These are phyloP conservation scores for Heteractis magnifica DNA, from an alignment of 92 coral and sea anemone species.

Conservation along the genomic window DNA sequence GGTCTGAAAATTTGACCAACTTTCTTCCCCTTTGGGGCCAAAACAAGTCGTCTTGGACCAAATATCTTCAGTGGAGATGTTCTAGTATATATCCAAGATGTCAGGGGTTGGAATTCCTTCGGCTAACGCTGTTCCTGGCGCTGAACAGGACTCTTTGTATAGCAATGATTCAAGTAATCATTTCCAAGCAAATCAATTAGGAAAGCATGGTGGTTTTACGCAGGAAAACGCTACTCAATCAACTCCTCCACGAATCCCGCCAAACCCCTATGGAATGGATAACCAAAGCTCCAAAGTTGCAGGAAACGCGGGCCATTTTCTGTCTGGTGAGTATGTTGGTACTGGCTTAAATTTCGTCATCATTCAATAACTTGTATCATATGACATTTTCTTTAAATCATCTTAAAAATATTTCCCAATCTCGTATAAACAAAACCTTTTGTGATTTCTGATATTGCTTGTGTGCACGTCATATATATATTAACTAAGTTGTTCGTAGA, in stretches of 20 bases:
- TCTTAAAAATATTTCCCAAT: neutral
- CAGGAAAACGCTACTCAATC: constrained; percentile 35
- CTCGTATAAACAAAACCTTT: neutral
- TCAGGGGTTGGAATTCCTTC: constrained; percentile 73
- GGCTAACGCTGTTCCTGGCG: constrained; percentile 70
- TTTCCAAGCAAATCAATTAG: constrained; percentile 48
- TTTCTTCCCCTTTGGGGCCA: constrained; percentile 23
- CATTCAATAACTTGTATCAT: constrained; percentile 14
- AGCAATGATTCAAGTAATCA: constrained; percentile 68
- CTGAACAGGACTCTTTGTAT: constrained; percentile 68
- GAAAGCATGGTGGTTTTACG: constrained; percentile 53
- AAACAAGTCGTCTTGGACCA: constrained; percentile 13
- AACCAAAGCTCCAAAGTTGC: constrained; percentile 33
- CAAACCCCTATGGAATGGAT: constrained; percentile 31
- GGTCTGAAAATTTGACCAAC: constrained; percentile 8
- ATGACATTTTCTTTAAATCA: constrained; percentile 12
- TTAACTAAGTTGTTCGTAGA: neutral
- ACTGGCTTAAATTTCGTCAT: constrained; percentile 24
- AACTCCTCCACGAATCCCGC: constrained; percentile 10
- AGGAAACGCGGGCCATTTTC: constrained; percentile 18
- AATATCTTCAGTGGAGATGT: constrained; percentile 21
- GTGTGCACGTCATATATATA: neutral
- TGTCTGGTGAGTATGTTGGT: constrained; percentile 15
- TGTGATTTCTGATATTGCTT: neutral
- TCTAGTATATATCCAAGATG: constrained; percentile 69